These are phyloP conservation scores for Neomorphus geoffroyi DNA, from an alignment of 2,797 vertebrate species.

Conservation along the genomic window DNA sequence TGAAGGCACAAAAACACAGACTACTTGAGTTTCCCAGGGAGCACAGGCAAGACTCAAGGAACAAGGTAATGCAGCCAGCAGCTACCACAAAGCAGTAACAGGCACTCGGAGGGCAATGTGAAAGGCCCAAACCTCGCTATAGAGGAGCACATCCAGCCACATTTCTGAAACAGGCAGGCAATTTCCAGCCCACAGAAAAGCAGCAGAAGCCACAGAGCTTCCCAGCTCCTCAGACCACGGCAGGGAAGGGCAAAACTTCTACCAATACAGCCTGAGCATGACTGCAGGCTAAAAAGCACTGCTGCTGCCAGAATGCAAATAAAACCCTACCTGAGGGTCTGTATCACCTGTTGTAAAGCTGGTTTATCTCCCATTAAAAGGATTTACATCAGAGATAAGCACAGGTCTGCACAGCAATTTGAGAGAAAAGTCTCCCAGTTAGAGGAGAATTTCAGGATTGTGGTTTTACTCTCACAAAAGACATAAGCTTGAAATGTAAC, in stretches of 20 bases:
- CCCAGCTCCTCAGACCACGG: background rate
- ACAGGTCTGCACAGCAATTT: background rate
- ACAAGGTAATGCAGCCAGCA: background rate
- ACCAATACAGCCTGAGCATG: background rate
- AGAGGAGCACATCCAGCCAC: background rate
- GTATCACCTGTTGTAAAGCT: fast-evolving
- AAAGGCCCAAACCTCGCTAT: background rate
- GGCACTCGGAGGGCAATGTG: fast-evolving
- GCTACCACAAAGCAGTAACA: background rate
- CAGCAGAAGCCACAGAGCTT: background rate
- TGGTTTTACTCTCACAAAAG: background rate
- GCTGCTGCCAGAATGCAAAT: background rate
- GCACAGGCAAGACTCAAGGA: background rate
- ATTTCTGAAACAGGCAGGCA: background rate
- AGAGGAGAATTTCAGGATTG: background rate
- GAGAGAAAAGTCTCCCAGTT: background rate
- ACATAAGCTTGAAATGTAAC: background rate
- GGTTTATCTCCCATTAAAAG: background rate
- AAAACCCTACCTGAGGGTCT: background rate
- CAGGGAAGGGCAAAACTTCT: background rate
- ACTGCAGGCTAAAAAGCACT: background rate
- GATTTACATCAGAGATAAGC: fast-evolving
- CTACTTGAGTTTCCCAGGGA: background rate
- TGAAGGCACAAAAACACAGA: background rate
- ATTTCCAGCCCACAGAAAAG: background rate